phyloP scores from a whole-genome alignment of 2,113 vertebrate species.

The Crotalus viridis region DNA sequence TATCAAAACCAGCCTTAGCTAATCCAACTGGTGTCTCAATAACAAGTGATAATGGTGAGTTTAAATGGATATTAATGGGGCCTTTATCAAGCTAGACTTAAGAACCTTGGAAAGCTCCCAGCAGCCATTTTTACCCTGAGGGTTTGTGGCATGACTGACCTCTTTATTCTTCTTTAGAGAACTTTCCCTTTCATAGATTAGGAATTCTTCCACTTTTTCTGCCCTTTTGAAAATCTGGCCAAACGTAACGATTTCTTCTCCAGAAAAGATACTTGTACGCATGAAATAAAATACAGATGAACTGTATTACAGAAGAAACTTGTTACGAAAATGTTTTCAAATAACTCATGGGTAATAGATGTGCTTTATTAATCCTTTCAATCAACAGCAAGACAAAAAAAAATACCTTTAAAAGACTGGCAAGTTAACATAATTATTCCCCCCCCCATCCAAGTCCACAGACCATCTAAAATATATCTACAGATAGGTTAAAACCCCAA shows the following conservation, averaged over 20 bases:
- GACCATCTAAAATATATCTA: neutral
- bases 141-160: neutral
- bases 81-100: neutral
- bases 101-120: neutral
- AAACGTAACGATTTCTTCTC: neutral
- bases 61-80: neutral
- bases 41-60: neutral
- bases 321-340: neutral
- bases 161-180: neutral
- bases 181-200: neutral
- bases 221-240: neutral
- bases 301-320: neutral
- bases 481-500: neutral
- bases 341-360: neutral
- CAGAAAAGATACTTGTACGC: neutral
- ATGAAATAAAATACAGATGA: neutral
- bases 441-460: neutral
- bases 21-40: neutral
- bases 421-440: neutral
- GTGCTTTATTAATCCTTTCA: neutral
- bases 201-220: neutral
- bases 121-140: neutral
- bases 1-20: neutral
- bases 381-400: neutral
- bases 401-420: neutral